Conservation (phyloP, 2,113 vertebrate species). For the Sakesphorus luctuosus region DNA sequence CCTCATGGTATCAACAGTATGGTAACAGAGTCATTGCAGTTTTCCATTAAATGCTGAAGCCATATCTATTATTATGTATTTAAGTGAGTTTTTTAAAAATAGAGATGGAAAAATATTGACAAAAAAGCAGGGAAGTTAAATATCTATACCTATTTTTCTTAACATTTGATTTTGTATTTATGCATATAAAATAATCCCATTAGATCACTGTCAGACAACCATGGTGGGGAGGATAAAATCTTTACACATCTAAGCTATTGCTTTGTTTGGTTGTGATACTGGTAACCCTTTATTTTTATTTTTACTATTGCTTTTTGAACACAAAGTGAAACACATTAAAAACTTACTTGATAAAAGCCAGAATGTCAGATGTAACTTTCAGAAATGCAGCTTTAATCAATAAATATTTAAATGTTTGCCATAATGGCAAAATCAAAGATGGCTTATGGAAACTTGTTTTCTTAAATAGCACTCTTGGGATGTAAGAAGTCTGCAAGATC, state of each 20-base stretch:
- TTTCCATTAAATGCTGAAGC: not conserved
- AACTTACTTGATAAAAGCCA: constrained; percentile 69
- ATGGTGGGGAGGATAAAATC: not conserved
- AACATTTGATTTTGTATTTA: not conserved
- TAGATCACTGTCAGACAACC: not conserved
- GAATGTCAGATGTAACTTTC: constrained; percentile 61
- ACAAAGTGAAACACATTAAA: not conserved
- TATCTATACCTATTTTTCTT: not conserved
- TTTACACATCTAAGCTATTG: not conserved
- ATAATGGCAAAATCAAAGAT: constrained; percentile 54
- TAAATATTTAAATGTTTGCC: constrained; percentile 62
- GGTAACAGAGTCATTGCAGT: not conserved
- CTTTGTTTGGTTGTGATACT: not conserved
- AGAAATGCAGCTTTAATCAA: constrained; percentile 69
- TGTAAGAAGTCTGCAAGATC: not conserved
- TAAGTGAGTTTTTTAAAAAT: not conserved
- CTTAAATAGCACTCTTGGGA: not conserved
- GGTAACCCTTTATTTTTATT: not conserved
- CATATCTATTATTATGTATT: not conserved
- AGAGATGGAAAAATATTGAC: not conserved
- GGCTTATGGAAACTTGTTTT: not conserved
- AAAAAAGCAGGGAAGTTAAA: not conserved
- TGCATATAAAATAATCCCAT: not conserved
- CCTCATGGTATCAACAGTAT: not conserved
- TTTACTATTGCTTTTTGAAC: not conserved